Conservation (phyloP, 1,140 invertebrate species). For the Rhopalosiphum padi region DNA sequence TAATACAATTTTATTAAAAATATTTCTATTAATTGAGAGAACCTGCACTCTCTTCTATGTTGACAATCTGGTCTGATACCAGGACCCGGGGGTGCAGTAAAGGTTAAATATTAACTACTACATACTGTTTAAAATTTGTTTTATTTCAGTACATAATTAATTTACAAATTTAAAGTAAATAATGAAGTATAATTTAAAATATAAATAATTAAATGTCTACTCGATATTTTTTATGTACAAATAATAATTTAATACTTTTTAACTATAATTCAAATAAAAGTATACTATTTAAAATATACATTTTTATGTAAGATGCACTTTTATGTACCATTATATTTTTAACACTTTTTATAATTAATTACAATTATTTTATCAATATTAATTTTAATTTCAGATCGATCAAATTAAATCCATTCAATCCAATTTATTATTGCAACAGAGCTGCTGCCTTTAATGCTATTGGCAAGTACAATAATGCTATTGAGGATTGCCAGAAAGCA, state of each 20-base stretch:
- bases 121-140: neutral
- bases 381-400: slow-evolving; percentile 44
- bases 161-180: too few relatives aligned
- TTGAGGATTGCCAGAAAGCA: slow-evolving; percentile 56
- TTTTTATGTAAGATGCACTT: neutral
- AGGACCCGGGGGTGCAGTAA: too few relatives aligned
- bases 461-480: slow-evolving; percentile 40
- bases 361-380: neutral
- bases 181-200: too few relatives aligned
- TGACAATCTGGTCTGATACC: too few relatives aligned
- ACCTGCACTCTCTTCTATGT: too few relatives aligned
- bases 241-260: neutral
- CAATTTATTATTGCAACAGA: slow-evolving; percentile 56
- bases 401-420: slow-evolving; percentile 43
- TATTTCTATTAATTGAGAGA: too few relatives aligned
- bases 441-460: slow-evolving; percentile 57
- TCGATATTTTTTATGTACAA: neutral
- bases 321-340: neutral
- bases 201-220: too few relatives aligned
- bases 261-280: neutral
- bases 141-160: neutral
- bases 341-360: neutral
- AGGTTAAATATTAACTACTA: neutral
- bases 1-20: too few relatives aligned
- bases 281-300: neutral